Base-by-base conservation (phyloP, 1,140 invertebrate species). In the Leptinotarsa undecemlineata region DNA sequence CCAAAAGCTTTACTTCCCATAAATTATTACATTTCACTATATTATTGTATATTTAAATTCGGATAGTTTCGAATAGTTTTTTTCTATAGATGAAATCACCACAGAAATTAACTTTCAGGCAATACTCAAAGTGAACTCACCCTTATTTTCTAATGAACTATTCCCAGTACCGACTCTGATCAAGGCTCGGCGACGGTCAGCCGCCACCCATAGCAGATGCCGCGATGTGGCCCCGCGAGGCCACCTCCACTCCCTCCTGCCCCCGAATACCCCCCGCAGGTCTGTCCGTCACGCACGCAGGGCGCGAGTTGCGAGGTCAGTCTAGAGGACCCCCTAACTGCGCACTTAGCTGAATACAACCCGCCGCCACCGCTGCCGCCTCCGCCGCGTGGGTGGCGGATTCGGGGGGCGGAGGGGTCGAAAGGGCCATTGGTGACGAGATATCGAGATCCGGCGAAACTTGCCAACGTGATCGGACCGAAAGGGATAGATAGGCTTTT, bases 91-190 rank as follows among this genome's bases (percentile, higher is more conserved):
- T 42, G 33, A 42, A 42, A 42, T 42, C 8, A 42, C 8, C 8
- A 42, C 8, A 42, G 6, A 33, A 33, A 33, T 8, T 33, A 8
- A 33, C 33, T 33, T 33, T 8, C 1, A 33, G 33, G 33, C 33
- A 33, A 33, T 11, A 33, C 6, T 33, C 8, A 33, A 33, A 0
- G 33, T 11, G 8, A 42, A 42, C 8, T 42, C 8, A 42, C 33
- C 8, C 33, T 11, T 42, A 42, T 42, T 42, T 11, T 42, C 33
- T 42, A 42, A 42, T 42, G 8, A 42, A 13, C 80, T 80, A 19
- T 81, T 83, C 78, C 78, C 84, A 64, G 82, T 80, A 60, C 80
- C 80, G 15, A 73, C 76, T 68, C 73, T 75, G 70, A 77, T 71
- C 61, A 48, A 23, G 61, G 71, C 71, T 74, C 76, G 78, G 76